Percentiles rank a stretch among this genome's conserved stretches.
Evolutionary conservation across 2,888 invertebrate genomes (phyloP).

Genomic region (Rhaphigaster nebulosa): DNA sequence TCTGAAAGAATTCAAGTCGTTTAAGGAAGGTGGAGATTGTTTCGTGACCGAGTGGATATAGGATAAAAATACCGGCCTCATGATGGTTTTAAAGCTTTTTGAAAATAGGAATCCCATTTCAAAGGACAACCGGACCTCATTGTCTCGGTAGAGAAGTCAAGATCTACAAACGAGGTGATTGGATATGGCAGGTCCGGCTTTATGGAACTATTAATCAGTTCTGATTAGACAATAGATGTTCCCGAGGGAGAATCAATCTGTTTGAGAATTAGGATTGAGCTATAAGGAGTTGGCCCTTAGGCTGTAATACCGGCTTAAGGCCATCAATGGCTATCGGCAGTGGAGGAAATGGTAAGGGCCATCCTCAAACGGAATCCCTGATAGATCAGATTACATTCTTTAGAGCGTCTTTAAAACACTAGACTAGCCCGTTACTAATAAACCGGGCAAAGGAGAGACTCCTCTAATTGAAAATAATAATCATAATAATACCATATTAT

Average conservation of each 20-base stretch:
- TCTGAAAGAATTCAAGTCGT: conserved; percentile 3
- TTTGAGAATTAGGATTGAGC: conserved; percentile 4
- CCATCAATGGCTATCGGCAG: neutral
- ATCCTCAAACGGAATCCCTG: neutral
- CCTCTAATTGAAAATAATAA: neutral
- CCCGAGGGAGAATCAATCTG: neutral
- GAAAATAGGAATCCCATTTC: neutral
- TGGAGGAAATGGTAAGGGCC: neutral
- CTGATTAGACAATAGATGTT: neutral
- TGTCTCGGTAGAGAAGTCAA: neutral
- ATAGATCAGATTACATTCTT: conserved; percentile 12
- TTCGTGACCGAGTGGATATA: neutral
- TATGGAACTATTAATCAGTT: neutral
- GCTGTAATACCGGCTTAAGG: neutral
- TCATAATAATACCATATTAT: neutral
- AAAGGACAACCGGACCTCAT: neutral
- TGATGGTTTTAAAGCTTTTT: neutral
- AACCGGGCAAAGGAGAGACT: neutral
- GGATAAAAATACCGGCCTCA: neutral
- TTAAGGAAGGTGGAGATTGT: conserved; percentile 3
- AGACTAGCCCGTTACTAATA: neutral
- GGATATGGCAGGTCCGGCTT: neutral
- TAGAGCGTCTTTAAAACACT: neutral
- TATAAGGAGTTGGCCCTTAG: neutral
- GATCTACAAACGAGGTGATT: neutral